phyloP scores from a whole-genome alignment of 2,113 vertebrate species.

The Thalassarche chlororhynchos region DNA sequence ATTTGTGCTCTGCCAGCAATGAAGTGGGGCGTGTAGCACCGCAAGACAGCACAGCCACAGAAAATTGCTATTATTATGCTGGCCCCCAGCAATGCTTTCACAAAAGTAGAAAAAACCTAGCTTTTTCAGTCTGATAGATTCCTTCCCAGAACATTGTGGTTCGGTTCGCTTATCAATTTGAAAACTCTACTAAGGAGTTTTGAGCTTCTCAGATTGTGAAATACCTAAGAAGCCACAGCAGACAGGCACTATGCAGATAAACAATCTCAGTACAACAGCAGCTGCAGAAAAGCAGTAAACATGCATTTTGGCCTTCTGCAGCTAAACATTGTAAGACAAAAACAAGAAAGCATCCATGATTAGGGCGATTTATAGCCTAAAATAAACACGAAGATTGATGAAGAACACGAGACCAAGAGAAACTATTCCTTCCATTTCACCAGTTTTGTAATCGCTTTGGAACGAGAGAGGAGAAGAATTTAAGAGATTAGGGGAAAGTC shows the following conservation, averaged over 20 bases:
- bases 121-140: neutral
- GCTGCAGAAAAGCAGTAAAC: conserved; percentile 64
- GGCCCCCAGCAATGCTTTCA: neutral
- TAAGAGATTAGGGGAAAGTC: conserved; percentile 24
- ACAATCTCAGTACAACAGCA: conserved; percentile 57
- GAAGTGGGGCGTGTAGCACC: neutral
- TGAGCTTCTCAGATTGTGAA: conserved; percentile 60
- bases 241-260: conserved; percentile 58
- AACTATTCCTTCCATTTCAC: conserved; percentile 32
- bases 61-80: neutral
- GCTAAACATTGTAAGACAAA: conserved; percentile 54
- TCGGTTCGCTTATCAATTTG: conserved; percentile 15
- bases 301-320: conserved; percentile 55
- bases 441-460: conserved; percentile 33
- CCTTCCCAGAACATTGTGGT: conserved; percentile 31
- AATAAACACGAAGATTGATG: conserved; percentile 49
- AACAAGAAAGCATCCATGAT: conserved; percentile 44
- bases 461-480: neutral
- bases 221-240: conserved; percentile 49
- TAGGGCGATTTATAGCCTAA: conserved; percentile 42
- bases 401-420: conserved; percentile 35
- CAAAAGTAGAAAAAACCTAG: neutral
- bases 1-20: neutral
- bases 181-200: neutral
- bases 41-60: neutral